Percentiles rank a stretch among this genome's conserved stretches.
These are phyloP conservation scores for Sminthopsis crassicaudata DNA, from an alignment of 2,113 vertebrate species.

Conservation along the genomic window DNA sequence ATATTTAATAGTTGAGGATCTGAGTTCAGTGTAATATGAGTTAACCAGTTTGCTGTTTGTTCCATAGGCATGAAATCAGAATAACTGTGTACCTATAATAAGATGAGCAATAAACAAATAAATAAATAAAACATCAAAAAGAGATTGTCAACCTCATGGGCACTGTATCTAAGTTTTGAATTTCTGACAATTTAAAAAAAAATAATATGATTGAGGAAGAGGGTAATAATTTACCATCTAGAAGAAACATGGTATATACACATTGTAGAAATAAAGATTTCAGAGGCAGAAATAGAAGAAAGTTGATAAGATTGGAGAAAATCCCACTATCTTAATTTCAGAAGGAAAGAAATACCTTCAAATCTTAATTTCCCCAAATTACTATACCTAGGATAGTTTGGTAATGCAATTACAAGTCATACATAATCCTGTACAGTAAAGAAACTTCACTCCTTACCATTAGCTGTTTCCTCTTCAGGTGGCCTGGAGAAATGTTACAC, in stretches of 20 bases:
- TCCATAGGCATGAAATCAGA: neutral
- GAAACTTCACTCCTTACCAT: conserved; percentile 82
- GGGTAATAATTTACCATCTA: neutral
- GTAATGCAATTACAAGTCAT: conserved; percentile 33
- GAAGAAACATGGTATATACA: neutral
- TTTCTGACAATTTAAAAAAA: conserved; percentile 41
- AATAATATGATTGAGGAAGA: neutral
- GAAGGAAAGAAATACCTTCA: neutral
- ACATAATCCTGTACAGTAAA: conserved; percentile 15
- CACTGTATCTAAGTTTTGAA: conserved; percentile 1
- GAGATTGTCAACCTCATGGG: neutral
- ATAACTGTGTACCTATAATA: neutral
- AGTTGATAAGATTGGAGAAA: neutral
- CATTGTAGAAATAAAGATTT: neutral
- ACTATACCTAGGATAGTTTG: conserved; percentile 39
- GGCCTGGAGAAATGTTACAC: conserved; percentile 78
- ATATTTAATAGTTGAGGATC: neutral
- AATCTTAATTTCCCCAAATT: conserved; percentile 48
- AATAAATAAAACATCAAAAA: neutral
- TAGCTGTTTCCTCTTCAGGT: conserved; percentile 85
- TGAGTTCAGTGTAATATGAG: neutral
- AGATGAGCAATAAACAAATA: neutral
- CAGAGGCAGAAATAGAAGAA: neutral
- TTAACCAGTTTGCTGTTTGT: neutral
- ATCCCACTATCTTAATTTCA: conserved; percentile 13